A percentile compares a stretch with the other conserved stretches of the same genome.
Evolutionary conservation across 2,797 vertebrate genomes (phyloP).

Genomic region (Remorina albescens): DNA sequence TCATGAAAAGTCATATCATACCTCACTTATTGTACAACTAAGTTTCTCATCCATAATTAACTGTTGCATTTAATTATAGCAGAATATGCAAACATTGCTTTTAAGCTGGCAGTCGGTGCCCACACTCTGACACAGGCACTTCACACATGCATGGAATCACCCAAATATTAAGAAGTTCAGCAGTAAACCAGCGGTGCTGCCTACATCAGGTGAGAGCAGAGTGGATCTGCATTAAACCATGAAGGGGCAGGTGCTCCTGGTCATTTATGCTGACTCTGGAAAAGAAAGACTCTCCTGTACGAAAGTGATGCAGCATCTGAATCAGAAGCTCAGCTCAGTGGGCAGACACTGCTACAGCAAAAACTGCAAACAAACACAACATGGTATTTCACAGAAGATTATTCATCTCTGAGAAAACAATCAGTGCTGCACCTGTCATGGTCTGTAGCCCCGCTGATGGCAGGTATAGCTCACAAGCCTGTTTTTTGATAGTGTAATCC

Average conservation of each 20-base stretch:
- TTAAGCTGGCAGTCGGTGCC: neutral
- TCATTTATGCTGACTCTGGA: conserved; percentile 20
- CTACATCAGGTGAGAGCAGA: conserved; percentile 9
- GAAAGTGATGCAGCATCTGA: conserved; percentile 34
- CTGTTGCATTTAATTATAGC: neutral
- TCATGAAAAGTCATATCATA: neutral
- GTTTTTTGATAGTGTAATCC: conserved; percentile 36
- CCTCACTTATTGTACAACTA: neutral
- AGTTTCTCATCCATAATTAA: conserved; percentile 2
- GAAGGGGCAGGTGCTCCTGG: conserved; percentile 30
- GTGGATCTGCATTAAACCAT: conserved; percentile 28
- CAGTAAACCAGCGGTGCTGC: conserved; percentile 13
- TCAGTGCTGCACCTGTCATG: conserved; percentile 13
- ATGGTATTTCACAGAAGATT: conserved; percentile 15
- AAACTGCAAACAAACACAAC: conserved; percentile 27
- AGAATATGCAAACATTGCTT: neutral
- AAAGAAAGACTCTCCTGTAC: conserved; percentile 9
- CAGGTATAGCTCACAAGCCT: conserved; percentile 32
- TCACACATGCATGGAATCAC: conserved; percentile 5
- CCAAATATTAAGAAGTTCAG: conserved; percentile 15
- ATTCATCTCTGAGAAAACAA: neutral
- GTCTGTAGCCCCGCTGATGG: conserved; percentile 36
- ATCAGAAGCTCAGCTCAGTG: conserved; percentile 45
- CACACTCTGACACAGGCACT: conserved; percentile 3
- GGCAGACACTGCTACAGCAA: conserved; percentile 14